Base-by-base conservation (phyloP, 1,140 invertebrate species). In the Calephelis virginiensis region DNA sequence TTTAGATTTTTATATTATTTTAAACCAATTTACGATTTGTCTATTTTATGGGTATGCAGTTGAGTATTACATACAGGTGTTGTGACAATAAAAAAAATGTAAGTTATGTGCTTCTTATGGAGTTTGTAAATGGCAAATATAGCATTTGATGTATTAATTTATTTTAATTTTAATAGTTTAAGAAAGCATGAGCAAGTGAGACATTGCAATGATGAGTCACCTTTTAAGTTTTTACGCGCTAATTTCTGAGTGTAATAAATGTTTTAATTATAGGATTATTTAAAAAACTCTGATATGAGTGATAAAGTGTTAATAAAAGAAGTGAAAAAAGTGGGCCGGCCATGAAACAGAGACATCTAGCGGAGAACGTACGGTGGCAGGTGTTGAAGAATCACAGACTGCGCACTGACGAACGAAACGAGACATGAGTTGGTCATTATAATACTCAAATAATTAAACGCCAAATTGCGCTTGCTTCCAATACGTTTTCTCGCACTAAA, bases 401-500 rank as follows among this genome's bases (percentile, higher is more conserved):
- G 73, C 85, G 85, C 70, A 81, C 87, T 69, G 88, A 91, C 71
- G 82, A 86, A 66, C 85, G 88, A 78, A 90, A 91, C 75, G 88
- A 86, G 77, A 91, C 88, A 78, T 91, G 81, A 87, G 77, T 37
- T 82, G 76, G 61, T 66, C 43, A 65, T 47, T 40, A 63, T 60
- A 68, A 59, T 70, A 61, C 46, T 46, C 62, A 61, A 46, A 63
- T 63, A 43, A 53, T 71, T 71, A 72, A 81, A 83, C 81, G 88
- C 88, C 88, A 91, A 89, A 91, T 88, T 81, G 84, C 84, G 85
- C 81, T 86, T 79, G 85, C 88, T 91, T 91, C 88, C 88, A 91
- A 83, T 76, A 76, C 78, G 67, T 82, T 77, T 75, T 85, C 77
- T 81, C 82, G 80, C 76, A 73, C 61, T 72, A 84, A 86, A 90